These are phyloP conservation scores for Drosophila mojavensis DNA, from an alignment of 1,140 invertebrate species.

Conservation along the genomic window DNA sequence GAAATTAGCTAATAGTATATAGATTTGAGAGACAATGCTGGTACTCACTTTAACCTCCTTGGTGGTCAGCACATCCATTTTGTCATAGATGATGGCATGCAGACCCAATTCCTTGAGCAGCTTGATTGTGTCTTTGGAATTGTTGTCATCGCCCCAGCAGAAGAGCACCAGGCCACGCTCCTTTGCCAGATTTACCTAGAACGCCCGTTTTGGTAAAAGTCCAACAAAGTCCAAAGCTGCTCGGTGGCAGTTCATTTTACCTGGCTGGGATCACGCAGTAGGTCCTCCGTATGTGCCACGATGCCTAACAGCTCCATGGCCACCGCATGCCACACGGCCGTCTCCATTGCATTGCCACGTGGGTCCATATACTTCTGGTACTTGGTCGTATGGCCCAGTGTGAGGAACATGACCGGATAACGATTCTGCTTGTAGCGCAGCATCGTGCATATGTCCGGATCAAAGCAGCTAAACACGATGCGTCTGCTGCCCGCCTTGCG, in stretches of 20 bases:
- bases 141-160: conserved; percentile 98
- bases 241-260: conserved; percentile 75
- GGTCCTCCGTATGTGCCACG: conserved; percentile 95
- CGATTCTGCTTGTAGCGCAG: conserved; percentile 96
- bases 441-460: conserved; percentile 97
- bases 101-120: conserved; percentile 93
- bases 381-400: conserved; percentile 91
- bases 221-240: conserved; percentile 16
- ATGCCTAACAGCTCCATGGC: conserved; percentile 93
- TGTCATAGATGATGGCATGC: conserved; percentile 97
- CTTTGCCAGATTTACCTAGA: conserved; percentile 89
- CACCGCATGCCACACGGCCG: conserved; percentile 92
- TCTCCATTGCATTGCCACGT: conserved; percentile 91
- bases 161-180: conserved; percentile 93
- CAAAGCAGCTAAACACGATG: conserved; percentile 97
- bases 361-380: conserved; percentile 94
- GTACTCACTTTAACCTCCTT: conserved; percentile 91
- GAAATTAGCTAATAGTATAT: neutral
- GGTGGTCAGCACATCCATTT: conserved; percentile 91
- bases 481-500: conserved; percentile 90
- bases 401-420: conserved; percentile 97
- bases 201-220: conserved; percentile 51
- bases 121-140: conserved; percentile 93
- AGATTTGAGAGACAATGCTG: neutral
- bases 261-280: conserved; percentile 92